Conservation (phyloP, 2,113 vertebrate genomes). For the Lathamus discolor region DNA sequence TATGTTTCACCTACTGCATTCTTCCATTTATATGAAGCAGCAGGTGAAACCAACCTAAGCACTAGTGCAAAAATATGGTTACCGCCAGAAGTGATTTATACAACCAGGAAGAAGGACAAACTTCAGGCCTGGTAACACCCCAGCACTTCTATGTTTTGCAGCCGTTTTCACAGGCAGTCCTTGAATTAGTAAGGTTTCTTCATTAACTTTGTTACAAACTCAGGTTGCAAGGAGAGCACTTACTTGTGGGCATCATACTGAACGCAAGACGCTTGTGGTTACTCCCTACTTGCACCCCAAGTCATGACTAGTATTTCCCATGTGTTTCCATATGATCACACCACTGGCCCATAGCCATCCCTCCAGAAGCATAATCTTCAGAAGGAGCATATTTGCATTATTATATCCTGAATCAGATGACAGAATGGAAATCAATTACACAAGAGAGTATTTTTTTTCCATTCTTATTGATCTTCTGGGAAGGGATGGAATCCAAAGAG, state of each 20-base stretch:
- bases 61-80: neutral
- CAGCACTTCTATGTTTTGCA: neutral
- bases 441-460: neutral
- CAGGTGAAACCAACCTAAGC: neutral
- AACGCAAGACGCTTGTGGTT: neutral
- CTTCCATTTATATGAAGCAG: neutral
- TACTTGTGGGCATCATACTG: neutral
- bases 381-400: neutral
- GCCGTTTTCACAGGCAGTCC: neutral
- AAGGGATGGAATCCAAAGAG: neutral
- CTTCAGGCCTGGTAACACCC: accelerated
- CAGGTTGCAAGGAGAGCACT: neutral
- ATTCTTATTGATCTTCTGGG: neutral
- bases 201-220: neutral
- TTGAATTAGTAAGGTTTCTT: neutral
- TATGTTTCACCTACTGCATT: neutral
- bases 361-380: neutral
- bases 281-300: neutral
- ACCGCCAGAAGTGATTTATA: neutral
- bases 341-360: neutral
- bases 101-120: neutral
- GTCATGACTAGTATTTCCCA: neutral
- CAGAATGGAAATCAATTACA: neutral
- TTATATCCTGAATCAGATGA: neutral
- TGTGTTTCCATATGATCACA: neutral